Conservation (phyloP, 2,888 invertebrate species). For the Calliphora vomitoria region DNA sequence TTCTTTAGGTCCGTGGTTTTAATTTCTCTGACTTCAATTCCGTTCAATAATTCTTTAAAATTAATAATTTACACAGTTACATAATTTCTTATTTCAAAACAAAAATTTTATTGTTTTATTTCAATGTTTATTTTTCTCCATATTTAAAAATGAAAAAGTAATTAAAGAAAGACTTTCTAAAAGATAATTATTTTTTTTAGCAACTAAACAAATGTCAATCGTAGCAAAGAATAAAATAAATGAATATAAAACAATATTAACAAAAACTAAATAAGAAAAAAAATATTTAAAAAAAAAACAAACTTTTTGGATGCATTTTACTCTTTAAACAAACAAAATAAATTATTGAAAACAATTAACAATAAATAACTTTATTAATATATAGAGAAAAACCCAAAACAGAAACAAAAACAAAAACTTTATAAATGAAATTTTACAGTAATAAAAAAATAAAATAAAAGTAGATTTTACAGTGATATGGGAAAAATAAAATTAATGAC, state of each 20-base stretch:
- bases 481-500: neutral
- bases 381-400: constrained; percentile 25
- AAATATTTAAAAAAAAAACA: constrained; percentile 66
- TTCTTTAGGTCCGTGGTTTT: no score
- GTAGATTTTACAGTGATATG: constrained; percentile 68
- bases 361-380: constrained; percentile 64
- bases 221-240: constrained; percentile 61
- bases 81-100: no score
- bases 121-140: neutral
- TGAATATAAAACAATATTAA: constrained; percentile 64
- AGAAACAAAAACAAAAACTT: constrained; percentile 66
- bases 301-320: constrained; percentile 82
- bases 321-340: constrained; percentile 74
- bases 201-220: constrained; percentile 73
- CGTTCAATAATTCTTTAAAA: no score
- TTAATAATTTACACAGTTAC: no score
- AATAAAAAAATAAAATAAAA: constrained; percentile 39
- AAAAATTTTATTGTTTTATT: neutral
- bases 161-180: constrained; percentile 70
- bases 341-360: constrained; percentile 61
- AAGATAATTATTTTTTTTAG: constrained; percentile 66
- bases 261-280: constrained; percentile 36
- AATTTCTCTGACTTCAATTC: no score
- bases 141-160: constrained; percentile 45
- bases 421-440: constrained; percentile 71